Evolutionary conservation across 2,797 vertebrate species (phyloP).

Genomic region (Gobionotothen gibberifrons): DNA sequence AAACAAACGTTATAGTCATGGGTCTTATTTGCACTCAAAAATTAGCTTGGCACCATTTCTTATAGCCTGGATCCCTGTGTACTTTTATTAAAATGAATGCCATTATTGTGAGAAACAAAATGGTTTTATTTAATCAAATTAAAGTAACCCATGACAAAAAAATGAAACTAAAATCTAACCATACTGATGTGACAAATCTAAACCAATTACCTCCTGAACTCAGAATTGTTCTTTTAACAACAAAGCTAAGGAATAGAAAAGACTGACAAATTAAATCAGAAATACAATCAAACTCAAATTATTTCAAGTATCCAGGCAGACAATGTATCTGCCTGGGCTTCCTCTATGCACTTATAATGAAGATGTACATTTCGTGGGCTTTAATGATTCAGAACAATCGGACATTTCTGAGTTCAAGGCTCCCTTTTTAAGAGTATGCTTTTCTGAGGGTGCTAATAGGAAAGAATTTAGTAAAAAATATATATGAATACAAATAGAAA

Average conservation of each 20-base stretch:
- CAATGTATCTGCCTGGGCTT: not conserved
- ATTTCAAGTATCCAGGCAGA: not conserved
- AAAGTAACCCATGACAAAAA: not conserved
- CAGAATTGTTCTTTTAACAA: not conserved
- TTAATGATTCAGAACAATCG: not conserved
- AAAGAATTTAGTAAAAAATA: not conserved
- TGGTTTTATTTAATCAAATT: not conserved
- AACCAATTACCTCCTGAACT: not conserved
- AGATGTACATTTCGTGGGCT: not conserved
- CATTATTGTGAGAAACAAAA: not conserved
- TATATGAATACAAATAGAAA: not conserved
- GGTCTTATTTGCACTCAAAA: not conserved
- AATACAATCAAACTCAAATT: not conserved
- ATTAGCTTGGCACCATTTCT: not conserved
- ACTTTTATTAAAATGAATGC: not conserved
- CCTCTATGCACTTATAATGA: not conserved
- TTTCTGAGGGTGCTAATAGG: not conserved
- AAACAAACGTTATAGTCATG: not conserved
- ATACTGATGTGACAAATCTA: not conserved
- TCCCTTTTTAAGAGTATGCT: not conserved
- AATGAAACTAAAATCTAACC: not conserved
- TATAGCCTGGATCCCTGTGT: not conserved
- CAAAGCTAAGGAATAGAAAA: not conserved
- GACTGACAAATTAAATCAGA: not conserved
- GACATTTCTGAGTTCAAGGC: not conserved